phyloP scores from a whole-genome alignment of 2,888 invertebrate species.

The Orthonevra nobilis region DNA sequence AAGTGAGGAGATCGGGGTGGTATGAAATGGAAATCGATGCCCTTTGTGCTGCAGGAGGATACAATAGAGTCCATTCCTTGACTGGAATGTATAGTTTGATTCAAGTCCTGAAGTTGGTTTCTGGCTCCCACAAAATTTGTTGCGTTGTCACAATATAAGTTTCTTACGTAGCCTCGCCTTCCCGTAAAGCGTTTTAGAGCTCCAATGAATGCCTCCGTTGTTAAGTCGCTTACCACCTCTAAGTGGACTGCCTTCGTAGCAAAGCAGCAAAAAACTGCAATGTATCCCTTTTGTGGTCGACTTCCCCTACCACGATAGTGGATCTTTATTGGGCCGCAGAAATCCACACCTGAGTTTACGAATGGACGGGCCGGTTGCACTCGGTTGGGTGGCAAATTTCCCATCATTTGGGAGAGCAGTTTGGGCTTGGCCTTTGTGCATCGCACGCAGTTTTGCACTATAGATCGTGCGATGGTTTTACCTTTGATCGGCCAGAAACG shows the following conservation, averaged over 20 bases:
- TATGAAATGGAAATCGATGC: slow-evolving; percentile 74
- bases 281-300: too few relatives aligned
- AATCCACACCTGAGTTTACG: too few relatives aligned
- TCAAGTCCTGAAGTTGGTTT: background rate
- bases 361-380: too few relatives aligned
- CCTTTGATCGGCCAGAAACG: too few relatives aligned
- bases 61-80: background rate
- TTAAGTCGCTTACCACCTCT: slow-evolving; percentile 29
- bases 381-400: too few relatives aligned
- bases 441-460: too few relatives aligned
- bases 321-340: too few relatives aligned
- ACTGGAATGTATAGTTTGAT: too few relatives aligned
- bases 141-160: slow-evolving; percentile 73
- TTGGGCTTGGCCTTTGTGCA: too few relatives aligned
- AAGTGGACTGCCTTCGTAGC: slow-evolving; percentile 50
- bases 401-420: too few relatives aligned
- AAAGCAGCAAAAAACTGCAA: slow-evolving; percentile 49
- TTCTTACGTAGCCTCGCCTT: slow-evolving; percentile 70
- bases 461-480: too few relatives aligned
- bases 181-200: slow-evolving; percentile 71
- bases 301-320: too few relatives aligned
- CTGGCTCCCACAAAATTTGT: slow-evolving; percentile 73
- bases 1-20: slow-evolving; percentile 20
- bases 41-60: background rate
- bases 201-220: slow-evolving; percentile 64